phyloP scores from a whole-genome alignment of 2,888 invertebrate genomes.

The Harpagoxenus sublaevis region DNA sequence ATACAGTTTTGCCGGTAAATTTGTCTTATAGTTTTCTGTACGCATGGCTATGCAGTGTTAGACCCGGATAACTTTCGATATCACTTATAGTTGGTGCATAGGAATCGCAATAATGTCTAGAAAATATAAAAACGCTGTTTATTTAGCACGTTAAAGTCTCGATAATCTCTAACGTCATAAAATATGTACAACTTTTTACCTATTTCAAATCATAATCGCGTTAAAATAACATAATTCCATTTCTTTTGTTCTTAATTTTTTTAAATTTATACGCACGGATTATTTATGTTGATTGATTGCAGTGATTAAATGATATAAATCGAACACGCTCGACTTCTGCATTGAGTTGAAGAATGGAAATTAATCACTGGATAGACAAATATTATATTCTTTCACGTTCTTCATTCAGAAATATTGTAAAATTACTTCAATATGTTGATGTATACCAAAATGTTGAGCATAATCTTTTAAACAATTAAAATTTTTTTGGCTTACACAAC shows the following conservation, averaged over 20 bases:
- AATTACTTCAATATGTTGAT: slow-evolving; percentile 89
- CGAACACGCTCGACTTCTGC: too few relatives aligned
- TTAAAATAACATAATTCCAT: slow-evolving; percentile 87
- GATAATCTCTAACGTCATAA: neutral
- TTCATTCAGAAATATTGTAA: neutral
- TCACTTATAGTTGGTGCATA: slow-evolving; percentile 87
- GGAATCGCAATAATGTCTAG: slow-evolving; percentile 86
- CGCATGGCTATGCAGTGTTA: slow-evolving; percentile 91
- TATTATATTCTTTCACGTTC: too few relatives aligned
- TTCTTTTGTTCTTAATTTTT: slow-evolving; percentile 85
- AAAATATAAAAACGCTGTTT: slow-evolving; percentile 11
- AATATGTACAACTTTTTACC: slow-evolving; percentile 83
- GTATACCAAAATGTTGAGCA: slow-evolving; percentile 89
- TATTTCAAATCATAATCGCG: slow-evolving; percentile 90
- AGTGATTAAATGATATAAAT: too few relatives aligned
- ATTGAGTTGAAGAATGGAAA: too few relatives aligned
- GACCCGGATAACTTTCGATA: slow-evolving; percentile 87
- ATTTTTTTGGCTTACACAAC: slow-evolving; percentile 91
- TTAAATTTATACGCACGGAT: too few relatives aligned
- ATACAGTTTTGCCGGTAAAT: slow-evolving; percentile 88
- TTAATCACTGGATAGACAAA: too few relatives aligned
- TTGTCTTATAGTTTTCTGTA: slow-evolving; percentile 89
- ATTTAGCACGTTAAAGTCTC: neutral
- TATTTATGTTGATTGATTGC: too few relatives aligned
- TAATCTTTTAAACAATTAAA: slow-evolving; percentile 90